Evolutionary conservation across 2,113 vertebrate species (phyloP).

Genomic region (Rhinopomastus cyanomelas): DNA sequence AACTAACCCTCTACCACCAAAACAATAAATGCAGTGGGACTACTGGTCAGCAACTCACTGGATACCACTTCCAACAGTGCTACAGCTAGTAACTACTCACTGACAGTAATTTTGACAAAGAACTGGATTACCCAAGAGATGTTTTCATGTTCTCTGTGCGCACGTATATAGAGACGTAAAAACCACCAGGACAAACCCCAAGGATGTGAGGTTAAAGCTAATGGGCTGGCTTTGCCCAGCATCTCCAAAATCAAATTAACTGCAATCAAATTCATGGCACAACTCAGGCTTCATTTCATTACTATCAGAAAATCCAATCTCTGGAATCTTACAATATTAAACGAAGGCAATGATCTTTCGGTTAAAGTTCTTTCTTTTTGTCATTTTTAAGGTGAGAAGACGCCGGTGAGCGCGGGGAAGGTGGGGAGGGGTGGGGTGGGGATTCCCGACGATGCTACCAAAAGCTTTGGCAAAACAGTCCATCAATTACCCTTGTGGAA

Average conservation of each 20-base stretch:
- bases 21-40: neutral
- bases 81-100: neutral
- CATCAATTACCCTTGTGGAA: constrained; percentile 56
- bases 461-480: constrained; percentile 68
- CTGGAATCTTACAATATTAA: constrained; percentile 74
- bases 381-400: constrained; percentile 71
- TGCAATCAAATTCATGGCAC: constrained; percentile 63
- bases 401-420: neutral
- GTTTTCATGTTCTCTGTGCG: neutral
- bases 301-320: constrained; percentile 72
- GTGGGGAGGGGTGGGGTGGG: constrained; percentile 6
- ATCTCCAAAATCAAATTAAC: constrained; percentile 63
- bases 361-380: constrained; percentile 75
- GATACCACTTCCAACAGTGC: neutral
- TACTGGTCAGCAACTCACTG: neutral
- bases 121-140: neutral
- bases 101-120: neutral
- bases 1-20: neutral
- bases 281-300: constrained; percentile 68
- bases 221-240: constrained; percentile 37
- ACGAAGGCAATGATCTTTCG: constrained; percentile 73
- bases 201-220: constrained; percentile 46
- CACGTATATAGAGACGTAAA: neutral
- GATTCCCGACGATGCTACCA: constrained; percentile 57
- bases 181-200: neutral